These are phyloP conservation scores for Phenganax marumi DNA, from an alignment of 92 coral and sea anemone species.

Conservation along the genomic window DNA sequence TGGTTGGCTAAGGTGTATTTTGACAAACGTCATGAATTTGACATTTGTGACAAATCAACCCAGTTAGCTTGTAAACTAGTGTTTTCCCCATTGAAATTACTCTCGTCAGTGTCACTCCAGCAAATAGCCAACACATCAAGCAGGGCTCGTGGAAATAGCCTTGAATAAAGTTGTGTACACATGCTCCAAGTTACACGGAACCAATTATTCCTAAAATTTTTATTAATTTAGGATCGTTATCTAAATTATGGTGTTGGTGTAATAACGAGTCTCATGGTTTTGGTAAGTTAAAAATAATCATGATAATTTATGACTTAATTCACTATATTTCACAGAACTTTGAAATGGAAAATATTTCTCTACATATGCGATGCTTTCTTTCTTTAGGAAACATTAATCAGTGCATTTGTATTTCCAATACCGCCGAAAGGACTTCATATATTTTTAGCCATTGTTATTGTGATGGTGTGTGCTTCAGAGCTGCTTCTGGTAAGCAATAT, in stretches of 20 bases:
- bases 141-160: neutral
- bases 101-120: too few species aligned
- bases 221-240: constrained; percentile 69
- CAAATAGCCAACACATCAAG: too few species aligned
- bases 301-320: neutral
- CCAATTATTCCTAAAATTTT: neutral
- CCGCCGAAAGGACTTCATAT: constrained; percentile 73
- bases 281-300: constrained; percentile 58
- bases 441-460: constrained; percentile 72
- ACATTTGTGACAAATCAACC: too few species aligned
- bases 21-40: too few species aligned
- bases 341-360: neutral
- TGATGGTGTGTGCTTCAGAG: constrained; percentile 76
- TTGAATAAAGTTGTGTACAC: neutral
- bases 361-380: neutral
- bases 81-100: too few species aligned
- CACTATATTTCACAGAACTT: neutral
- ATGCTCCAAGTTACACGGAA: neutral
- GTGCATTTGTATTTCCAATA: constrained; percentile 79
- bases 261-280: constrained; percentile 66
- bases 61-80: too few species aligned
- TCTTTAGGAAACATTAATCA: constrained; percentile 78
- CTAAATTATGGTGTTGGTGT: constrained; percentile 70
- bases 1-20: too few species aligned
- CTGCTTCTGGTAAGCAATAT: constrained; percentile 72